Evolutionary conservation across 2,888 invertebrate species (phyloP).

Genomic region (Urechis unicinctus): DNA sequence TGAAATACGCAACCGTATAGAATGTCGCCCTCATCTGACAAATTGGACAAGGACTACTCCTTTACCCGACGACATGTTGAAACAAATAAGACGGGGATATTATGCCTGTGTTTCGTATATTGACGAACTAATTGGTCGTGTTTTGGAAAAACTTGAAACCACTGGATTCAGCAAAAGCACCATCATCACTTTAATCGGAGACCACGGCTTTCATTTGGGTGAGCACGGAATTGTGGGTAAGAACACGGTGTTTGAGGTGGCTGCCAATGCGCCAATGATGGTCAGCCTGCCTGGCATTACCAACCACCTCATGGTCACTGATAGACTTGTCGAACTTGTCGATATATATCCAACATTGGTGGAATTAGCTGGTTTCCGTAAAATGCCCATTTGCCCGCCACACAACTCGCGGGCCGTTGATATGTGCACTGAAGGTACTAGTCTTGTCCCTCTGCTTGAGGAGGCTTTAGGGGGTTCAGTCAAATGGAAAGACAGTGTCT

Average conservation of each 20-base stretch:
- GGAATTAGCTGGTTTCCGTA: conserved; percentile 62
- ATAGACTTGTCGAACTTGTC: conserved; percentile 63
- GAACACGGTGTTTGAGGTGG: conserved; percentile 80
- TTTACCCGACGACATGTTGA: too few relatives aligned
- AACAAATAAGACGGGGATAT: conserved; percentile 69
- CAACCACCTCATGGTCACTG: background rate
- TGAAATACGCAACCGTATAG: too few relatives aligned
- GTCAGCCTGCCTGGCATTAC: conserved; percentile 62
- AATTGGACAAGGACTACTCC: too few relatives aligned
- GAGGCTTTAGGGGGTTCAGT: too few relatives aligned
- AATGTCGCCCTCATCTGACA: too few relatives aligned
- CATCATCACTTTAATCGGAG: conserved; percentile 69
- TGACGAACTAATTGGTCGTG: conserved; percentile 69
- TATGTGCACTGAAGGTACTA: conserved; percentile 38
- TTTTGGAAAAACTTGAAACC: conserved; percentile 60
- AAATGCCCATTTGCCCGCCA: conserved; percentile 57
- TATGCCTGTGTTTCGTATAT: conserved; percentile 74
- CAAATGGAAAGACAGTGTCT: conserved; percentile 58
- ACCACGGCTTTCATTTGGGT: too few relatives aligned
- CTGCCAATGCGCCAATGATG: conserved; percentile 72
- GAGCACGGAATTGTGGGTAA: too few relatives aligned
- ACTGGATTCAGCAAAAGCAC: conserved; percentile 57
- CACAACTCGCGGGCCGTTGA: conserved; percentile 21
- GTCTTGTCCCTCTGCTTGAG: conserved; percentile 31
- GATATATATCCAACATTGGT: conserved; percentile 81